Base-by-base conservation (phyloP, 2,797 vertebrate species). In the Atherinosoma microstoma region DNA sequence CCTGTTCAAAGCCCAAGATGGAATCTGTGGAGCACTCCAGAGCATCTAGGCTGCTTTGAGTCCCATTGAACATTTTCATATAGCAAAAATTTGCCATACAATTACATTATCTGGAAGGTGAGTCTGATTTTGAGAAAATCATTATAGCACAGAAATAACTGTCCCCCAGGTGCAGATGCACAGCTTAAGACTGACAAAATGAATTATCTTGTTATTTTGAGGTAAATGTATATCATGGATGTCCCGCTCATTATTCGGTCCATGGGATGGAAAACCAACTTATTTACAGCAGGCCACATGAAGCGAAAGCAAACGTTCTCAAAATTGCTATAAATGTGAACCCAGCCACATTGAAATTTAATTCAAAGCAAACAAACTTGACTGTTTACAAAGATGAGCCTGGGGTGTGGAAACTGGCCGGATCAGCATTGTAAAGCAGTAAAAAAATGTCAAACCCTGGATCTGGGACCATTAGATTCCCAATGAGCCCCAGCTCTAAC, bases 311-410 rank as follows among this genome's bases (percentile, higher is more conserved):
- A 8, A 47, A n/a, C 3, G 12, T 8, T 10, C n/a, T 49, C 20
- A 49, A n/a, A 58, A 58, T 20, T 7, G 56, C 54, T 32, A 1
- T 10, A 3, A n/a, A 58, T n/a, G 3, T n/a, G 30, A 18, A 51
- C 8, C 9, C n/a, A n/a, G 47, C 7, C 47, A n/a, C 47, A 45
- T 7, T 51, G 10, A 51, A 51, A 51, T 51, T 73, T 54, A 2
- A 10, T 66, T 59, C 49, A 24, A 45, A 62, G 65, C 64, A 70
- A 67, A 70, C 56, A 69, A 36, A 60, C n/a, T 2, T 45, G 38
- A 57, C 45, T 67, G 64, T 75, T 69, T 67, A 73, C 36, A 38
- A 59, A 62, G 58, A 67, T 76, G 34, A 68, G 35, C 4, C 30
- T 3, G 7, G 22, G 35, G 24, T 70, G 67, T 58, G 56, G 57